Conservation (phyloP, 2,113 vertebrate genomes). For the Brienomyrus brachyistius region DNA sequence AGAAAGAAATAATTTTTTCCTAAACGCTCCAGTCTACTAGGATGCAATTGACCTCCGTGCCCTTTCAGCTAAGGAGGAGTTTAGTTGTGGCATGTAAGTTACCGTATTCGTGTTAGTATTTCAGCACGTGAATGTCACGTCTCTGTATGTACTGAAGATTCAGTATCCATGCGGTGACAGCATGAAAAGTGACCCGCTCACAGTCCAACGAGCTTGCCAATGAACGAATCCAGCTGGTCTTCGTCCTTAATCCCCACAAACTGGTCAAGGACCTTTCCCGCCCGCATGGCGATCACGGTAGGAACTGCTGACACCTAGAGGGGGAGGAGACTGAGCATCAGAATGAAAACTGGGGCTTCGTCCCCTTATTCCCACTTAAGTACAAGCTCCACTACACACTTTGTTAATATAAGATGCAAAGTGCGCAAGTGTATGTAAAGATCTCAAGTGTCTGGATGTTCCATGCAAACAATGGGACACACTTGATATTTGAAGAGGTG, state of each 20-base stretch:
- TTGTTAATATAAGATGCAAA: neutral
- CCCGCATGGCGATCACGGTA: constrained; percentile 86
- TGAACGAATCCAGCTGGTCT: constrained; percentile 90
- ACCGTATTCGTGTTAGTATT: neutral
- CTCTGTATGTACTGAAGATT: neutral
- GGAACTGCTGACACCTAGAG: constrained; percentile 88
- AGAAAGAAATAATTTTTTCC: neutral
- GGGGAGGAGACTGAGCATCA: neutral
- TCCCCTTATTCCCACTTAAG: neutral
- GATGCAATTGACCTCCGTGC: neutral
- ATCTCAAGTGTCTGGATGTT: neutral
- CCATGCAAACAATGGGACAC: neutral
- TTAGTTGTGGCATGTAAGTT: neutral
- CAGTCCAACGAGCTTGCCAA: constrained; percentile 83
- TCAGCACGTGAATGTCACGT: neutral
- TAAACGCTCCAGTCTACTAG: neutral
- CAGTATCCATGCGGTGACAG: neutral
- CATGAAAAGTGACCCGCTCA: constrained; percentile 43
- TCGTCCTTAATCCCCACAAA: constrained; percentile 94
- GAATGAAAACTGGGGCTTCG: neutral
- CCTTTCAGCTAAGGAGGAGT: neutral
- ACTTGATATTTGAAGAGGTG: neutral
- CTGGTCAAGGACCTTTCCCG: constrained; percentile 78
- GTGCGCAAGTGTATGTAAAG: neutral
- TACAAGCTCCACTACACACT: neutral